Conservation (phyloP, 64 coral and sea anemone species). For the Dendrophyllia cribrosa region DNA sequence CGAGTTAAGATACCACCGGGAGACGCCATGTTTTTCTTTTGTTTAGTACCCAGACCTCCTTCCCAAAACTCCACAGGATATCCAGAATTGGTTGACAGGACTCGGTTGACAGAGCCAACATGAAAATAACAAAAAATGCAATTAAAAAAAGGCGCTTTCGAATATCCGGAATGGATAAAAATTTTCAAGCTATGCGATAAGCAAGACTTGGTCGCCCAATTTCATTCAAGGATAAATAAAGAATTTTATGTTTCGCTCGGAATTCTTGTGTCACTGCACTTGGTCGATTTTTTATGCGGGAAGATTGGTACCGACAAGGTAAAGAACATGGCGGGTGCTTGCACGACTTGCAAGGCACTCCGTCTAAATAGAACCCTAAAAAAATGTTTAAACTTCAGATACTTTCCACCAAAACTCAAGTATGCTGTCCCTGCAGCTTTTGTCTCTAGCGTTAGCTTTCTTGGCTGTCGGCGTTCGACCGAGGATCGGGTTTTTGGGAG, state of each 20-base stretch:
- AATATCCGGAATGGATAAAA: too few species aligned
- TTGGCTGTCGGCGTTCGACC: background rate
- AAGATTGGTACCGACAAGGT: background rate
- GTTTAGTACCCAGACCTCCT: background rate
- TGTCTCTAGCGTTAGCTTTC: background rate
- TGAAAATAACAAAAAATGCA: too few species aligned
- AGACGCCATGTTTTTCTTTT: constrained; percentile 52
- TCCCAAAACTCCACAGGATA: too few species aligned
- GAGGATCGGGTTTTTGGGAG: background rate
- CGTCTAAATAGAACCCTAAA: background rate
- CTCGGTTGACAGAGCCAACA: too few species aligned
- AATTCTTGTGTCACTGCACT: too few species aligned
- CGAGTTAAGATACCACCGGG: constrained; percentile 9
- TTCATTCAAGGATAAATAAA: too few species aligned
- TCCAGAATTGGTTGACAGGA: too few species aligned
- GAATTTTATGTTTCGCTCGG: too few species aligned
- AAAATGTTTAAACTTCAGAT: background rate
- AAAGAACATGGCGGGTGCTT: constrained; percentile 25
- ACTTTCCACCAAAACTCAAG: background rate
- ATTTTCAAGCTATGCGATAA: too few species aligned
- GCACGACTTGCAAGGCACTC: background rate
- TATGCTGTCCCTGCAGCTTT: background rate
- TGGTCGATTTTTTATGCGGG: background rate
- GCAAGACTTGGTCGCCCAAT: too few species aligned
- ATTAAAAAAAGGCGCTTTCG: too few species aligned